Conservation (phyloP, 2,888 invertebrate species). For the Drosophila neonasuta region DNA sequence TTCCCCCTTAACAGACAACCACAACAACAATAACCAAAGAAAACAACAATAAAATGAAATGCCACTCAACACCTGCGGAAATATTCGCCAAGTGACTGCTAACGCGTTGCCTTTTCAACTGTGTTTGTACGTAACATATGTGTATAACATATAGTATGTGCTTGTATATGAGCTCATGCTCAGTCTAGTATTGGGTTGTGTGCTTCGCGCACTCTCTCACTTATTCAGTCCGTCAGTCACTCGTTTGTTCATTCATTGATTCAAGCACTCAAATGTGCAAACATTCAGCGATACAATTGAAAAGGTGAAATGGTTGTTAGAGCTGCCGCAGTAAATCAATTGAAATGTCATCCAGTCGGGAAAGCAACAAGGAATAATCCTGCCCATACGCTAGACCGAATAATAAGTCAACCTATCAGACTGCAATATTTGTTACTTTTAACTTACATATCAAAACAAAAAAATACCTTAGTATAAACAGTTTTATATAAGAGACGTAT, state of each 20-base stretch:
- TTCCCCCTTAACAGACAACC: constrained; percentile 56
- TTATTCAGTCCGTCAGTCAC: constrained; percentile 23
- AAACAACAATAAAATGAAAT: constrained; percentile 68
- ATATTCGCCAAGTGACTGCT: constrained; percentile 69
- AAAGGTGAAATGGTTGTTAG: constrained; percentile 64
- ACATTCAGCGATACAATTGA: constrained; percentile 54
- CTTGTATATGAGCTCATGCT: constrained; percentile 19
- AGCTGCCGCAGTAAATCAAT: constrained; percentile 66
- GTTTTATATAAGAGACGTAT: not conserved
- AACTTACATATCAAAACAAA: constrained; percentile 30
- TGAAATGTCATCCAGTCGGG: constrained; percentile 62
- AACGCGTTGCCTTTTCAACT: constrained; percentile 55
- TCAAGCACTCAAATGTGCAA: constrained; percentile 45
- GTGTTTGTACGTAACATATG: constrained; percentile 30
- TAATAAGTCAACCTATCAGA: constrained; percentile 21
- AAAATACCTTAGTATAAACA: not conserved
- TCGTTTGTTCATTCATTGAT: constrained; percentile 58
- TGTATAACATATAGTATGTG: constrained; percentile 15
- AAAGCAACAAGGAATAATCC: constrained; percentile 41
- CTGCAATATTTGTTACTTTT: constrained; percentile 1
- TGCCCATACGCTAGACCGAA: constrained; percentile 32
- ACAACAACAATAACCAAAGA: constrained; percentile 21
- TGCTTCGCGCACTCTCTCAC: constrained; percentile 33
- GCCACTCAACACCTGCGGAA: constrained; percentile 77
- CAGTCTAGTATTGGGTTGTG: constrained; percentile 35